phyloP scores from a whole-genome alignment of 2,113 vertebrate genomes.

The Conger conger region DNA sequence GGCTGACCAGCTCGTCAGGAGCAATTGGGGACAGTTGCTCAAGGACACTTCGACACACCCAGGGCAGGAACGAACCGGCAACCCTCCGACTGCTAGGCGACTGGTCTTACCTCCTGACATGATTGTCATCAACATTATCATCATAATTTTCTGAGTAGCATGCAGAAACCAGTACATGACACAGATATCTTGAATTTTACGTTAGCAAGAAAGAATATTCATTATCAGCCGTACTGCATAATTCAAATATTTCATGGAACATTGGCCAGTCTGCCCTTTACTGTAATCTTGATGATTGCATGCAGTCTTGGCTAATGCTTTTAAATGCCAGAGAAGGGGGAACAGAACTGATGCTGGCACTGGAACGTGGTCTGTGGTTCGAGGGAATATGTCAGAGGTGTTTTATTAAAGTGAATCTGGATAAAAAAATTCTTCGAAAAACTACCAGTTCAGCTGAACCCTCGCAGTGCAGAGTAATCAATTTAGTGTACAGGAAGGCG shows the following conservation, averaged over 20 bases:
- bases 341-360: constrained; percentile 49
- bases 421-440: constrained; percentile 36
- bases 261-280: neutral
- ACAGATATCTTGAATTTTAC: neutral
- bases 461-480: constrained; percentile 31
- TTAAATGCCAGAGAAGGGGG: constrained; percentile 43
- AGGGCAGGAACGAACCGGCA: no score
- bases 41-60: no score
- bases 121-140: constrained; percentile 24
- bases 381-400: constrained; percentile 25
- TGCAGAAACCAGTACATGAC: no score
- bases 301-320: constrained; percentile 38
- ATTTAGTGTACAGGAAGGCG: constrained; percentile 21
- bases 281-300: neutral
- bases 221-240: neutral
- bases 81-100: no score
- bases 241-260: neutral
- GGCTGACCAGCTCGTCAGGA: no score
- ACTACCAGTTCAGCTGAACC: neutral
- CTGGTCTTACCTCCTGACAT: no score
- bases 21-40: no score
- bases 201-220: neutral
- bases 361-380: constrained; percentile 40
- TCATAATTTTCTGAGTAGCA: constrained; percentile 13
- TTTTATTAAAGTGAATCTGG: constrained; percentile 21